phyloP scores from a whole-genome alignment of 2,888 invertebrate species.

The Rotaria socialis region DNA sequence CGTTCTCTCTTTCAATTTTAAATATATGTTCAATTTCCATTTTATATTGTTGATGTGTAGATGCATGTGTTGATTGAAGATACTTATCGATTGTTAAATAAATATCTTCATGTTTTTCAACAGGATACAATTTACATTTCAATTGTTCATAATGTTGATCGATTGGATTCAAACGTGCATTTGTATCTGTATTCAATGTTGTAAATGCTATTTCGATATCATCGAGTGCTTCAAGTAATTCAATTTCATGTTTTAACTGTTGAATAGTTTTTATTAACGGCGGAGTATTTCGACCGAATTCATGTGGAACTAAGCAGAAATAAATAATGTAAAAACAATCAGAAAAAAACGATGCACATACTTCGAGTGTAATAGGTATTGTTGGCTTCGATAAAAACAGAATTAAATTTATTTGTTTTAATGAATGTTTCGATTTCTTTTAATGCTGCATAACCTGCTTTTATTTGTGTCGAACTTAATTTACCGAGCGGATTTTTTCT shows the following conservation, averaged over 20 bases:
- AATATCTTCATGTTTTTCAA: conserved; percentile 53
- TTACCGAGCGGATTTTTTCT: conserved; percentile 62
- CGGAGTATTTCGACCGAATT: conserved; percentile 62
- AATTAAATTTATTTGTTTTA: conserved; percentile 53
- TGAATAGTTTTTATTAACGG: conserved; percentile 59
- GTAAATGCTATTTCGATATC: conserved; percentile 62
- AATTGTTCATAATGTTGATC: conserved; percentile 61
- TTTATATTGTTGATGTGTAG: conserved; percentile 60
- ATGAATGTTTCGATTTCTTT: conserved; percentile 60
- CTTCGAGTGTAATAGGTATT: conserved; percentile 59
- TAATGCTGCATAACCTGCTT: conserved; percentile 61
- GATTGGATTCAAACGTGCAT: conserved; percentile 56
- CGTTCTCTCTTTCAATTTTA: conserved; percentile 55
- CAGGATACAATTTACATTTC: conserved; percentile 57
- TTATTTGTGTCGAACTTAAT: conserved; percentile 61
- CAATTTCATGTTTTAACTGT: conserved; percentile 59
- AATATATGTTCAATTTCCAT: conserved; percentile 60
- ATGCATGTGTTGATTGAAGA: conserved; percentile 60
- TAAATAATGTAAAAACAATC: no score
- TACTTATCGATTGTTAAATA: conserved; percentile 60
- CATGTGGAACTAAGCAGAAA: conserved; percentile 57
- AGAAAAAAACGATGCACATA: no score
- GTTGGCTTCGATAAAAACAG: conserved; percentile 44
- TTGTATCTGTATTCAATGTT: conserved; percentile 56
- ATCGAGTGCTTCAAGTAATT: conserved; percentile 58